Conservation (phyloP, 1,140 invertebrate species). For the Drosophila subobscura region DNA sequence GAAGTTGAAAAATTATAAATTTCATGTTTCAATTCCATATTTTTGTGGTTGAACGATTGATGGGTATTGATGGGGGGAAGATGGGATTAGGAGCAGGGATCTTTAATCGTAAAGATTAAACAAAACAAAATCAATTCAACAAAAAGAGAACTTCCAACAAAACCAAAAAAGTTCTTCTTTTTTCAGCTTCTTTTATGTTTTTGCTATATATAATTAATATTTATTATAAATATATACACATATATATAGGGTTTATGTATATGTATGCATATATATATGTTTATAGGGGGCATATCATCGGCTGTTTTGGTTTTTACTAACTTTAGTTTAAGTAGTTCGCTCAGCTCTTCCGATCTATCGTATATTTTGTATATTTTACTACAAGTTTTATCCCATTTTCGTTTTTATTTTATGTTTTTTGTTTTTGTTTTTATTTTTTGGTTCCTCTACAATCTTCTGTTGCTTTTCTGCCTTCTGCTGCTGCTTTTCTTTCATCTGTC, state of each 20-base stretch:
- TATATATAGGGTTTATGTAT: constrained; percentile 34
- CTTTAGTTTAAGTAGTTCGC: constrained; percentile 55
- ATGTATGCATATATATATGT: constrained; percentile 38
- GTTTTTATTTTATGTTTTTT: constrained; percentile 11
- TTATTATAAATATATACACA: constrained; percentile 29
- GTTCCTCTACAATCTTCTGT: constrained; percentile 53
- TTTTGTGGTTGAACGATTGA: constrained; percentile 32
- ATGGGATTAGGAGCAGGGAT: neutral
- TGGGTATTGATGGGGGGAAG: constrained; percentile 8
- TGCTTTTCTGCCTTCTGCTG: constrained; percentile 12
- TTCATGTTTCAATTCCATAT: constrained; percentile 78
- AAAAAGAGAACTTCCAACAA: constrained; percentile 33
- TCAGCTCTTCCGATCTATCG: constrained; percentile 67
- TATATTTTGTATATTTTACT: constrained; percentile 75
- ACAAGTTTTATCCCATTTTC: constrained; percentile 64
- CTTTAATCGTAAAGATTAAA: constrained; percentile 40
- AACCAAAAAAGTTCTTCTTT: constrained; percentile 48
- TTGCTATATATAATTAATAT: constrained; percentile 22
- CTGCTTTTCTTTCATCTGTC: constrained; percentile 40
- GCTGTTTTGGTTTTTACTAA: constrained; percentile 40
- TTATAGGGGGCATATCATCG: constrained; percentile 53
- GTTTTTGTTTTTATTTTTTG: constrained; percentile 28
- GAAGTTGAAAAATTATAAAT: constrained; percentile 20
- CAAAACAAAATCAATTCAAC: constrained; percentile 37
- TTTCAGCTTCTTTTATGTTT: constrained; percentile 37